Percentiles rank a stretch among this genome's conserved stretches.
These are phyloP conservation scores for Diglossa brunneiventris DNA, from an alignment of 2,113 vertebrate species.

Conservation along the genomic window DNA sequence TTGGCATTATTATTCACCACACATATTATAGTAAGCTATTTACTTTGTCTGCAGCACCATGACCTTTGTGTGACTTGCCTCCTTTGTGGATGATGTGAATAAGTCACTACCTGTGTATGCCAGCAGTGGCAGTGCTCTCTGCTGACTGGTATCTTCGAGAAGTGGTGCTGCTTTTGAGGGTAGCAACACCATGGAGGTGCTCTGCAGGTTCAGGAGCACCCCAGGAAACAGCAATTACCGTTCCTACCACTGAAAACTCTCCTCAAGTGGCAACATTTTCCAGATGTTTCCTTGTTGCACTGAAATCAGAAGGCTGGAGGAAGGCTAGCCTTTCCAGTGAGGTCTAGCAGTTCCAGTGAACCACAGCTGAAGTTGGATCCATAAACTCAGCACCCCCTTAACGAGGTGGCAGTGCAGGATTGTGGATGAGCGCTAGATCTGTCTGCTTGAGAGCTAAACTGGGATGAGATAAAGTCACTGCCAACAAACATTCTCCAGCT, in stretches of 20 bases:
- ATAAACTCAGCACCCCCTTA: not conserved
- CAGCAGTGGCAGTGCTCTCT: not conserved
- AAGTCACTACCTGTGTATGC: not conserved
- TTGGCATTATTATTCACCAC: not conserved
- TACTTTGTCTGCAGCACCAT: not conserved
- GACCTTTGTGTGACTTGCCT: not conserved
- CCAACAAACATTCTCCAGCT: not conserved
- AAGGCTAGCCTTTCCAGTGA: not conserved
- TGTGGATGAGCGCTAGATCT: not conserved
- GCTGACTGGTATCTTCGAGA: not conserved
- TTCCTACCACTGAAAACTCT: not conserved
- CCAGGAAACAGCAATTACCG: not conserved
- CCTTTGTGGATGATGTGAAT: not conserved
- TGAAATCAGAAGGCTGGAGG: not conserved
- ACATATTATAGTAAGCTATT: not conserved
- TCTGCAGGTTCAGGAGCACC: not conserved
- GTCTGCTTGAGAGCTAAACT: not conserved
- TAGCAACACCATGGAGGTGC: not conserved
- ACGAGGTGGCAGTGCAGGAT: not conserved
- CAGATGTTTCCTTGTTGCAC: not conserved
- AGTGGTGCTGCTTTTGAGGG: fast-evolving
- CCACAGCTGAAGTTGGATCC: not conserved
- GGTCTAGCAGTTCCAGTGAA: not conserved
- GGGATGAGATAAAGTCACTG: not conserved
- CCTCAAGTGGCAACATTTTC: not conserved